Base-by-base conservation (phyloP, 2,113 vertebrate species). In the Embiotoca jacksoni region DNA sequence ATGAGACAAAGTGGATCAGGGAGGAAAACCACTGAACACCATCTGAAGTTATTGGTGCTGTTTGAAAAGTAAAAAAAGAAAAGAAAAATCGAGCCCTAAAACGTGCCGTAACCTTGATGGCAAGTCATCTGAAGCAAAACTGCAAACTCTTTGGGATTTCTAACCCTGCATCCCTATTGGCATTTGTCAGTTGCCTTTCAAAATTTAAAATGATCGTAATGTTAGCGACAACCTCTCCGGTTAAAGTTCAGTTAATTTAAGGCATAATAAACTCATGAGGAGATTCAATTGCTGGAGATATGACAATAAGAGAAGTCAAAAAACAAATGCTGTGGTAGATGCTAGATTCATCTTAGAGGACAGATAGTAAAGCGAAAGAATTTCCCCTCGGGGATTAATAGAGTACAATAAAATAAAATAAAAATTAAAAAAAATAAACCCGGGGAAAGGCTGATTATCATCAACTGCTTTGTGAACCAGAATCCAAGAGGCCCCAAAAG, bases 1-100 rank as follows among this genome's bases (percentile, higher is more conserved):
- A 36, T 37, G 82, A 68, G 72, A 72, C 66, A 35, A 64, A 57
- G 58, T 49, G 53, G 58, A 76, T 67, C 52, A 58, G 55, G 8
- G 6, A 57, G n/a, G 31, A 16, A 59, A 53, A 41, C 53, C 31
- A 66, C 9, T 32, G 37, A 8, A n/a, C 14, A 49, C 31, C 0
- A 54, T 53, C 36, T 62, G 37, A 44, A 41, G n/a, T 36, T 39
- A 41, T 0, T 2, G n/a, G 10, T 67, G 23, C 36, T 60, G 32
- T n/a, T 67, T 5, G 11, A 31, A 8, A 65, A 49, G 37, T 58
- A 30, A 49, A 11, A 47, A 23, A n/a, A 31, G 56, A 30, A 49
- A 11, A 47, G 13, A n/a, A 31, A 64, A 15, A 50, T n/a, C 15
- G 6, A 6, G 46, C 3, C 7, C 1, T n/a, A n/a, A n/a, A 31